Conservation (phyloP, 35 echinoderm and acorn worm species). For the Ptychodera flava region DNA sequence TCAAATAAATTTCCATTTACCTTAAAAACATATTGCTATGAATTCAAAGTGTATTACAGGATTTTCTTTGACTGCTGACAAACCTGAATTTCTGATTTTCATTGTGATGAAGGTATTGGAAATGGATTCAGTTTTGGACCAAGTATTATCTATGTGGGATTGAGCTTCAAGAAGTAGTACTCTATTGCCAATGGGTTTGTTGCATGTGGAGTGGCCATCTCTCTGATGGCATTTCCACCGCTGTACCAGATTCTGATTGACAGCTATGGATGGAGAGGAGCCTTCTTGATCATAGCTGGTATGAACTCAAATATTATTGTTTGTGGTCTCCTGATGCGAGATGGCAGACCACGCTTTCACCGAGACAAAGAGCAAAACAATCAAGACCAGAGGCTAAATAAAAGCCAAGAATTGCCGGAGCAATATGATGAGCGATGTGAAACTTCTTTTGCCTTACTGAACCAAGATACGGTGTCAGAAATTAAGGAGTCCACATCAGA, state of each 20-base stretch:
- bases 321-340: slow-evolving; percentile 19
- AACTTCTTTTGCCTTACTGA: not conserved
- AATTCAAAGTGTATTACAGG: no score
- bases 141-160: slow-evolving; percentile 10
- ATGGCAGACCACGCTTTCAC: not conserved
- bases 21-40: no score
- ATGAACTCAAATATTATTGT: slow-evolving; percentile 15
- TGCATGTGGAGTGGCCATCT: slow-evolving; percentile 16
- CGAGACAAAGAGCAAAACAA: no score
- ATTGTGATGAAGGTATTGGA: not conserved
- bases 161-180: slow-evolving; percentile 40
- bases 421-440: not conserved
- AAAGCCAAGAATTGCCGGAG: not conserved
- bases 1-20: no score
- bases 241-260: slow-evolving; percentile 27
- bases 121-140: slow-evolving; percentile 11
- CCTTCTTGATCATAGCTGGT: slow-evolving; percentile 29
- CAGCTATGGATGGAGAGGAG: slow-evolving; percentile 41
- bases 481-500: no score
- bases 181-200: slow-evolving; percentile 35
- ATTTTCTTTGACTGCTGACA: no score
- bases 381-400: not conserved
- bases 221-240: slow-evolving; percentile 26
- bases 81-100: no score
- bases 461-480: no score